Base-by-base conservation (phyloP, 2,797 vertebrate genomes). In the Sitta carolinensis region DNA sequence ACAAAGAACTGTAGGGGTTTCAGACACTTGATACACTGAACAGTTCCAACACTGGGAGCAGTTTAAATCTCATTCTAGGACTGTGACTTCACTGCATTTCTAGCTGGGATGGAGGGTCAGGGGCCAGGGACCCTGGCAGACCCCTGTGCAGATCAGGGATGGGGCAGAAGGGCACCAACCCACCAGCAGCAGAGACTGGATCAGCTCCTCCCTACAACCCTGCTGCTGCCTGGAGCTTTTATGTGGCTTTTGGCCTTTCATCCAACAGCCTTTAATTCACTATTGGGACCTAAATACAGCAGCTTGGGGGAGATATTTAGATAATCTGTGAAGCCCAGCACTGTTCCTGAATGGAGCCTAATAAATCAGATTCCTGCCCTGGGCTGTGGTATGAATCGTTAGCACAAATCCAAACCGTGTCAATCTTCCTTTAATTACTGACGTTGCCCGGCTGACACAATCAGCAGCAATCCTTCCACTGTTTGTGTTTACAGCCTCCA, bases 371-470 rank as follows among this genome's bases (percentile, higher is more conserved):
- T 51, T 47, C 34, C 76, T 80, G 81, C 93, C 87, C 69, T 8
- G 5, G 54, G 92, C 93, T 68, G 73, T 27, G 30, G 27, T 6
- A 14, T 7, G 77, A 81, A 87, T 81, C 23, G 0, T 93, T 91
- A 87, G 32, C 15, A 5, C 26, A 54, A 84, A 87, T 87, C 55
- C 42, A 88, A 93, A 69, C 58, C 2, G 4, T 58, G 54, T 57
- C 16, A 4, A 80, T 89, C 75, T 83, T 50, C 57, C 73, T 75
- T 78, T 91, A 86, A 91, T 87, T 85, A 91, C 84, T 81, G 80
- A 40, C 58, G 2, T 34, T 75, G 54, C 36, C 51, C 69, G 57
- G 75, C 34, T 70, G 69, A 72, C 75, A 74, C 36, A 58, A 50
- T 48, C 72, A 3, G 45, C 52, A 88, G 86, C 80, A 78, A 75